Percentiles rank a stretch among this genome's conserved stretches.
phyloP scores from a whole-genome alignment of 1,140 invertebrate species.

The Lasaia peninsularis region DNA sequence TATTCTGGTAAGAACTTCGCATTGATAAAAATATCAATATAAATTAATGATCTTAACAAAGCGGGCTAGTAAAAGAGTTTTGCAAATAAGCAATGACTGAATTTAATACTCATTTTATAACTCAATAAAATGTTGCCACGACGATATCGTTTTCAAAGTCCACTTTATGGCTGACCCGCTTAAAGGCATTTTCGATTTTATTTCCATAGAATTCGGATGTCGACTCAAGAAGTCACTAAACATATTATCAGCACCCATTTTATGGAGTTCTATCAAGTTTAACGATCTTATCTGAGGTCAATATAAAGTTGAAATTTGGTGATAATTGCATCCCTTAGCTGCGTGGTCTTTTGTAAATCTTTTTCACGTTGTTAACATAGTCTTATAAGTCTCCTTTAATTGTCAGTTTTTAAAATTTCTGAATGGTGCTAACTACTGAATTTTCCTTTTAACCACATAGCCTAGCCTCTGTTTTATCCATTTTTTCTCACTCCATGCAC shows the following conservation, averaged over 20 bases:
- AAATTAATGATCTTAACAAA: background rate
- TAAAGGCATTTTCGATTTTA: conserved; percentile 34
- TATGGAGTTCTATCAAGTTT: background rate
- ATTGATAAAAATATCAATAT: too few species aligned
- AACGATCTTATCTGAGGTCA: background rate
- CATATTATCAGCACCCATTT: background rate
- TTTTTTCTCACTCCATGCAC: too few species aligned
- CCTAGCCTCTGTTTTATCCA: too few species aligned
- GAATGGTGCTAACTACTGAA: too few species aligned
- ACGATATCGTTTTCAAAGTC: conserved; percentile 36
- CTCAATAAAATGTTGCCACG: conserved; percentile 31
- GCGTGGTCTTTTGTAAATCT: background rate
- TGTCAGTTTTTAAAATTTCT: too few species aligned
- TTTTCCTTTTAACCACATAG: too few species aligned
- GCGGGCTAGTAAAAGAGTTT: conserved; percentile 13
- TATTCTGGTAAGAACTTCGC: too few species aligned
- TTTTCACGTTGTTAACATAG: too few species aligned
- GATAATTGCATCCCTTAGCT: background rate
- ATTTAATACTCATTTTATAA: conserved; percentile 33
- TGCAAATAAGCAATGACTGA: conserved; percentile 32
- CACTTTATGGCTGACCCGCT: conserved; percentile 31
- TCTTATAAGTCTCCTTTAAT: too few species aligned
- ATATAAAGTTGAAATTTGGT: background rate
- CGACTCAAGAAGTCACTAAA: conserved; percentile 3
- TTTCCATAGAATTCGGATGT: conserved; percentile 9